These are phyloP conservation scores for Pantherophis alleghaniensis DNA, from an alignment of 2,797 vertebrate species.

Conservation along the genomic window DNA sequence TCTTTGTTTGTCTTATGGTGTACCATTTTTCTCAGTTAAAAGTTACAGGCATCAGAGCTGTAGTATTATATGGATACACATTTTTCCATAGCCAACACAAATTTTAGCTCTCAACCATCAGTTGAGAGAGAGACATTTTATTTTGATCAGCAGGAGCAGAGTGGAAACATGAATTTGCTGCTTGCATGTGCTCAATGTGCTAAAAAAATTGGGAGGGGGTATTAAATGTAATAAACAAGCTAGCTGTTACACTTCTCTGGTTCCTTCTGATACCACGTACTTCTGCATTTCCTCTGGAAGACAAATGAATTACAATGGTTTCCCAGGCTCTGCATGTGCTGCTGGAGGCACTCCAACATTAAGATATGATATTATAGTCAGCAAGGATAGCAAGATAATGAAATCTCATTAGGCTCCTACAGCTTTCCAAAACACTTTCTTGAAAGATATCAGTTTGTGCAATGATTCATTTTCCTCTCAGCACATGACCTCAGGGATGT, in stretches of 20 bases:
- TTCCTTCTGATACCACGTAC: constrained; percentile 18
- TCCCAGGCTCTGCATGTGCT: constrained; percentile 2
- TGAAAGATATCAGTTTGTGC: constrained; percentile 28
- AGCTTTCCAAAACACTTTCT: constrained; percentile 41
- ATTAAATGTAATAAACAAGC: not conserved
- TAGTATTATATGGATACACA: not conserved
- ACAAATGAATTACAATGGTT: constrained; percentile 2
- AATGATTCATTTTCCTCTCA: constrained; percentile 19
- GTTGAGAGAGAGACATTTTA: not conserved
- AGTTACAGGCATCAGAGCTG: not conserved
- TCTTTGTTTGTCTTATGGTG: not conserved
- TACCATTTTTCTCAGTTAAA: not conserved
- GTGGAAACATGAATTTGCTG: no score
- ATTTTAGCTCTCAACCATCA: not conserved
- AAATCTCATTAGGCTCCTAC: constrained; percentile 51
- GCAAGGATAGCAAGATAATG: constrained; percentile 31
- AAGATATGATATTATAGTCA: constrained; percentile 26
- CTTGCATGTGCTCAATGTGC: not conserved
- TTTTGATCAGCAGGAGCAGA: not conserved
- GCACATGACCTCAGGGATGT: constrained; percentile 22
- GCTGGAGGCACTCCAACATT: constrained; percentile 19
- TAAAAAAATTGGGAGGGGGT: not conserved
- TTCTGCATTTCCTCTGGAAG: constrained; percentile 21
- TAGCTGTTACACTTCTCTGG: not conserved
- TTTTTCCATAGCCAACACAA: not conserved